Evolutionary conservation across 2,113 vertebrate genomes (phyloP), one percentile per base, ranked within the genome.

Genomic region (Girardinichthys multiradiatus): DNA sequence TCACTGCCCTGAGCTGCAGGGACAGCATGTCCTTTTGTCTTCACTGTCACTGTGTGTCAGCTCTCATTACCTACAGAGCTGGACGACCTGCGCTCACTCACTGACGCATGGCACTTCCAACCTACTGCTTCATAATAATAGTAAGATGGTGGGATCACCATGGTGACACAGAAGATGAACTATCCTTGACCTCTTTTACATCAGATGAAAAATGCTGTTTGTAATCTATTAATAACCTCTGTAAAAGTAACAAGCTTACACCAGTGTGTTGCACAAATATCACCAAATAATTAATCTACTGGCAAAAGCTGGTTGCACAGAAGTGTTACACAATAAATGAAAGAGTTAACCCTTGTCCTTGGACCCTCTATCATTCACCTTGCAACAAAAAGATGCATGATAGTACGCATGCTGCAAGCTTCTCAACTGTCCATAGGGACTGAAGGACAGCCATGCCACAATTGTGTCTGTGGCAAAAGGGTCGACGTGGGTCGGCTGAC

Each of bases 1-100:
- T 83, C 1, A 13, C 72, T 72, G 88, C 82, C 84, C 72, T 66
- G 77, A 82, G 74, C 74, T 1, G 11, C 72, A 68, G 82, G 76
- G 87, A 78, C 89, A 87, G 83, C 70, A 59, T 85, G 84, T 86
- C 78, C 84, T 79, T 81, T 77, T 88, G 87, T 88, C 90, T 82
- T 70, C 86, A 65, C 73, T 77, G 84, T 86, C 84, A 86, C 76
- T 84, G 75, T 70, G 66, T 82, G 77, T 91, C 87, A 80, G 86
- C 86, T 90, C 87, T 76, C 75, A 80, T 91, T 89, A 90, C 90
- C 80, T 85, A 39, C 78, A 89, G 83, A 51, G 31, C 42, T 58
- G 67, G 77, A 68, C 8, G 1, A 73, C 66, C 39, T 68, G 64
- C 64, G 37, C n/a, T 77, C 64, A 79, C 65, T 75, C 67, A 66